Evolutionary conservation across 2,888 invertebrate species (phyloP).

Genomic region (Seladonia tumulorum): DNA sequence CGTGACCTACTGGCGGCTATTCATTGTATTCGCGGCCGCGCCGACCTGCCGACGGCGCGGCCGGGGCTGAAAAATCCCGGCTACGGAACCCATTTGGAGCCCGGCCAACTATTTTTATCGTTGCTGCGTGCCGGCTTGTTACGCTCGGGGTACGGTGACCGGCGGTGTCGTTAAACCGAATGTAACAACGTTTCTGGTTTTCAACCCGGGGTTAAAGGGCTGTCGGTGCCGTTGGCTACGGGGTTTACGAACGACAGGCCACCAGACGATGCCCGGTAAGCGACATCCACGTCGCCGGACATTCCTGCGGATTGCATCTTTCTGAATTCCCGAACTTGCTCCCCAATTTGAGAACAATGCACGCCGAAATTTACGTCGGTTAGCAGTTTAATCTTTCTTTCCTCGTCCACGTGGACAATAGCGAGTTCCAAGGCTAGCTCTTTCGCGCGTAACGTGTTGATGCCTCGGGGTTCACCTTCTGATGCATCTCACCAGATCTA

Average conservation of each 20-base stretch:
- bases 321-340: neutral
- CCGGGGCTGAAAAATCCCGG: conserved; percentile 65
- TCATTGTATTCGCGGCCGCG: conserved; percentile 57
- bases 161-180: conserved; percentile 69
- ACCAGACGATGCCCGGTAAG: neutral
- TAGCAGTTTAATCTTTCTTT: neutral
- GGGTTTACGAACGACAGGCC: conserved; percentile 44
- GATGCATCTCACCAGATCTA: too few species aligned
- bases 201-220: conserved; percentile 36
- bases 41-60: neutral
- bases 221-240: conserved; percentile 49
- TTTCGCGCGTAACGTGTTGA: too few species aligned
- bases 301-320: neutral
- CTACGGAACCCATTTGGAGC: conserved; percentile 70
- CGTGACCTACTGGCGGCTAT: conserved; percentile 62
- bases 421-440: neutral
- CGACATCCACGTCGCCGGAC: neutral
- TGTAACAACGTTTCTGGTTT: conserved; percentile 55
- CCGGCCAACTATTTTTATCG: conserved; percentile 72
- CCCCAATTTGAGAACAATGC: too few species aligned
- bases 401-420: neutral
- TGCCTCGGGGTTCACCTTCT: too few species aligned
- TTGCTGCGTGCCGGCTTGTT: conserved; percentile 62
- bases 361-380: neutral
- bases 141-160: conserved; percentile 56